Evolutionary conservation across 2,797 vertebrate species (phyloP).

Genomic region (Huso huso): DNA sequence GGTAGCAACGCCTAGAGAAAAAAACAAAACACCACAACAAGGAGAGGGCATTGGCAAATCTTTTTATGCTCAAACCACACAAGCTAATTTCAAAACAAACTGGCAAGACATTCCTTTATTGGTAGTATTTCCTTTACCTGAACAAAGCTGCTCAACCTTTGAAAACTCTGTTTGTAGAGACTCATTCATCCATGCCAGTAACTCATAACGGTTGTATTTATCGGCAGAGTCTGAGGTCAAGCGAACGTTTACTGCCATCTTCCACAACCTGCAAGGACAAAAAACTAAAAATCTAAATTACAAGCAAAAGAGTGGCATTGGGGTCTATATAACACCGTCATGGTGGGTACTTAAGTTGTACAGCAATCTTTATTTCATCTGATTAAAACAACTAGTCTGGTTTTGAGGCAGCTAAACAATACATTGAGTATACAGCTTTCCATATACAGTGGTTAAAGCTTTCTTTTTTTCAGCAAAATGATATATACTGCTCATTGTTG

Average conservation of each 20-base stretch:
- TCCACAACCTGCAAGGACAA: conserved; percentile 18
- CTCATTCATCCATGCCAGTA: conserved; percentile 54
- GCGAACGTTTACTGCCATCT: conserved; percentile 39
- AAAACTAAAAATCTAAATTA: not conserved
- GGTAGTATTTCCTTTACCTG: conserved; percentile 42
- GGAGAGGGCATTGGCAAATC: no score
- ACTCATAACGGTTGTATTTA: conserved; percentile 34
- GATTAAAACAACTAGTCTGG: no score
- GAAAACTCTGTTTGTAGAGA: conserved; percentile 49
- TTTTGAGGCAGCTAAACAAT: no score
- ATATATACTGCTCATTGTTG: no score
- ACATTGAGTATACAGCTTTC: no score
- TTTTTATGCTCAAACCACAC: no score
- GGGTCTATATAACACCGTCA: no score
- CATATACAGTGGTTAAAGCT: no score
- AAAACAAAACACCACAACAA: not conserved
- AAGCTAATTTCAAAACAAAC: not conserved
- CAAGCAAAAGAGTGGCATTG: not conserved
- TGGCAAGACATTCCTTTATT: not conserved
- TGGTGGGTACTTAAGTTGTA: no score
- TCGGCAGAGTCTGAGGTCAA: conserved; percentile 25
- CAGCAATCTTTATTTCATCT: no score
- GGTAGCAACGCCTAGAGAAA: not conserved
- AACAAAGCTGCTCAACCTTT: conserved; percentile 46
- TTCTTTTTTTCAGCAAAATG: no score